Evolutionary conservation across 2,888 invertebrate genomes (phyloP).

Genomic region (Abrostola triplasia): DNA sequence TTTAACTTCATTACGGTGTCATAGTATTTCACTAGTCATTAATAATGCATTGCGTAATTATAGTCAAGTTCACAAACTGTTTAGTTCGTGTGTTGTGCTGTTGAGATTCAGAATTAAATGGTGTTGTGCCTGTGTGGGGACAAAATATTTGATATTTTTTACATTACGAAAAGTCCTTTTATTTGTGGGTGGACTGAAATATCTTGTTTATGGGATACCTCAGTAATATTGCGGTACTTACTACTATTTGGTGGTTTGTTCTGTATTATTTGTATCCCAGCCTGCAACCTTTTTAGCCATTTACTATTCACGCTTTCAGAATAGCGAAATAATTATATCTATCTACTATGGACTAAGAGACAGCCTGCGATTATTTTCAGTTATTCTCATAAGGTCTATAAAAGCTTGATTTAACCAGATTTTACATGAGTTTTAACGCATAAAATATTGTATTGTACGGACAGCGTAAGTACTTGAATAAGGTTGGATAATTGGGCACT

Average conservation of each 20-base stretch:
- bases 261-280: too few relatives aligned
- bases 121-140: constrained; percentile 10
- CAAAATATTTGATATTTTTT: not conserved
- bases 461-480: constrained; percentile 1
- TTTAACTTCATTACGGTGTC: constrained; percentile 74
- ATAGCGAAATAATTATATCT: too few relatives aligned
- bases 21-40: constrained; percentile 70
- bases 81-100: constrained; percentile 12
- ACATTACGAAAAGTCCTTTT: too few relatives aligned
- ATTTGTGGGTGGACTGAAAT: too few relatives aligned
- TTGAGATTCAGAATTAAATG: not conserved
- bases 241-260: too few relatives aligned
- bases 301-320: too few relatives aligned
- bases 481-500: constrained; percentile 5
- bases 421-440: not conserved
- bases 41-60: constrained; percentile 64
- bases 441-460: not conserved
- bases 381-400: not conserved
- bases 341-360: too few relatives aligned
- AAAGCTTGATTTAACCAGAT: not conserved
- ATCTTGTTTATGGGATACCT: too few relatives aligned
- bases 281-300: too few relatives aligned
- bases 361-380: too few relatives aligned
- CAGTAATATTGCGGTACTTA: too few relatives aligned
- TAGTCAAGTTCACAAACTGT: constrained; percentile 38